These are phyloP conservation scores for Drosophila fulvimacula DNA, from an alignment of 2,888 invertebrate species.

Conservation along the genomic window DNA sequence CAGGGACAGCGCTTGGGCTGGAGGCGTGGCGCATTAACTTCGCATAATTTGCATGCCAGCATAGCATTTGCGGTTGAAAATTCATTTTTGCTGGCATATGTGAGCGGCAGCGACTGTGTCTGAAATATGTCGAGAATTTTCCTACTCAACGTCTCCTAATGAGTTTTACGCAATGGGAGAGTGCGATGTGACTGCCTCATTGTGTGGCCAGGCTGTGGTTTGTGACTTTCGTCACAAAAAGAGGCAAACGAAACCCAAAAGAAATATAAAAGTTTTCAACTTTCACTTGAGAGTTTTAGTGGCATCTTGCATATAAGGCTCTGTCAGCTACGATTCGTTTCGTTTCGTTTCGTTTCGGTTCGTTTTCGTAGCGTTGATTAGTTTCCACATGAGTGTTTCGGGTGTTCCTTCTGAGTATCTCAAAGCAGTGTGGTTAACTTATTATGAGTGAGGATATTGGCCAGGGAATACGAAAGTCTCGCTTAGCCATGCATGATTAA, in stretches of 20 bases:
- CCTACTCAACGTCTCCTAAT: conserved; percentile 62
- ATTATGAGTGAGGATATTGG: conserved; percentile 49
- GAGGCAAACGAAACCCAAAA: not conserved
- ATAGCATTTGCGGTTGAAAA: conserved; percentile 67
- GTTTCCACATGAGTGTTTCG: conserved; percentile 45
- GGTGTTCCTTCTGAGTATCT: conserved; percentile 4
- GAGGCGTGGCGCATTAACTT: conserved; percentile 64
- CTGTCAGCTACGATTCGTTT: conserved; percentile 11
- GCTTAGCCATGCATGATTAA: conserved; percentile 66
- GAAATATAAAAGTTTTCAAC: conserved; percentile 58
- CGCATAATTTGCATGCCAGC: conserved; percentile 74
- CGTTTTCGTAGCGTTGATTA: conserved; percentile 61
- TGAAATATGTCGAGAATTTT: conserved; percentile 67
- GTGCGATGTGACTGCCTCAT: conserved; percentile 27
- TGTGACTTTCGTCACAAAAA: conserved; percentile 30
- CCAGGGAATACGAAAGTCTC: conserved; percentile 61
- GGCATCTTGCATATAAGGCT: conserved; percentile 33
- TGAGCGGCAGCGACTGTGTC: conserved; percentile 33
- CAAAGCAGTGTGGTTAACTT: conserved; percentile 40
- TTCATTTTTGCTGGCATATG: conserved; percentile 68
- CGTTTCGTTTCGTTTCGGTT: not conserved
- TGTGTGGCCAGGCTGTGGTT: conserved; percentile 16
- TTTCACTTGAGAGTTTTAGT: conserved; percentile 67
- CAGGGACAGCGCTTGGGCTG: not conserved
- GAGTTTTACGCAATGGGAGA: conserved; percentile 56